These are phyloP conservation scores for Gymnoscelis rufifasciata DNA, from an alignment of 2,888 invertebrate genomes.

Conservation along the genomic window DNA sequence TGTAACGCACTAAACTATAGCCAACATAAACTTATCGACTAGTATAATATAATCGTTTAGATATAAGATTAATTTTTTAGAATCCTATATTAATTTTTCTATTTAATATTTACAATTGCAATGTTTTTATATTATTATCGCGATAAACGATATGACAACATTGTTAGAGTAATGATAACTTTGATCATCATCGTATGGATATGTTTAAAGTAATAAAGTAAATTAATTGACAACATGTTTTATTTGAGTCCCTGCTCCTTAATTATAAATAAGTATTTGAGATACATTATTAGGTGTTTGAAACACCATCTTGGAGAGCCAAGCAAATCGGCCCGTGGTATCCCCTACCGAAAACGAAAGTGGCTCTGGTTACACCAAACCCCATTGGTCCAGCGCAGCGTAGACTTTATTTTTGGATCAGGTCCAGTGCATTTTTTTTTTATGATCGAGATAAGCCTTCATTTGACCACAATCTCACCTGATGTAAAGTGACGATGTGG, in stretches of 20 bases:
- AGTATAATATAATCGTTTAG: constrained; percentile 62
- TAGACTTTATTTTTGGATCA: no score
- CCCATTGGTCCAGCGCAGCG: no score
- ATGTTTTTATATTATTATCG: constrained; percentile 61
- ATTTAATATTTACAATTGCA: constrained; percentile 59
- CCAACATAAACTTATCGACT: constrained; percentile 25
- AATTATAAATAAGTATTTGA: neutral
- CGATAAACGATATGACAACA: constrained; percentile 52
- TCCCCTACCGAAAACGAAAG: no score
- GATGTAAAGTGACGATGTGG: no score
- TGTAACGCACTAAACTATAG: constrained; percentile 30
- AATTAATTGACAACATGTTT: constrained; percentile 49
- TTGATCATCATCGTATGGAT: constrained; percentile 72
- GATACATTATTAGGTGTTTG: no score
- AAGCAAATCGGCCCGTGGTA: no score
- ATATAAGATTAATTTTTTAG: constrained; percentile 51
- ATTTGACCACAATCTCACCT: no score
- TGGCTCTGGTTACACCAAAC: no score
- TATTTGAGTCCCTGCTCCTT: constrained; percentile 9
- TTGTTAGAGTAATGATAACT: constrained; percentile 60
- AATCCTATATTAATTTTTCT: constrained; percentile 66
- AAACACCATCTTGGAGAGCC: no score
- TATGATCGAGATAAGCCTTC: no score
- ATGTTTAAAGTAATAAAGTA: constrained; percentile 51
- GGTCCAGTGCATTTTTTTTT: no score